These are phyloP conservation scores for Aphelocoma coerulescens DNA, from an alignment of 2,113 vertebrate genomes.

Conservation along the genomic window DNA sequence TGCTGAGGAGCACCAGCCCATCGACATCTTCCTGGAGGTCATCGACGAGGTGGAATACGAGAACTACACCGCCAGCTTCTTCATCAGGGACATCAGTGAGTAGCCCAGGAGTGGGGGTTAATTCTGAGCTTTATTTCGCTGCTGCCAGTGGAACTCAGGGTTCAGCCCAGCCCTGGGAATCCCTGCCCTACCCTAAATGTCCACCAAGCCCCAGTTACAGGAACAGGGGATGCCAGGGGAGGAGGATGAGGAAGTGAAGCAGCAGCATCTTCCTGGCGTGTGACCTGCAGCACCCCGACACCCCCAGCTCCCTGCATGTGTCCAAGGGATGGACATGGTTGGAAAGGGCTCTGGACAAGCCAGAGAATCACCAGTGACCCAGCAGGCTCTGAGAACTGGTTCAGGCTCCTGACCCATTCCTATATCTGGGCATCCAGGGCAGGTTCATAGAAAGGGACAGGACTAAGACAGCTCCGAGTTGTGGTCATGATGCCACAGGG, in stretches of 20 bases:
- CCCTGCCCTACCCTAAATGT: neutral
- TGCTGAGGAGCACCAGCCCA: conserved; percentile 67
- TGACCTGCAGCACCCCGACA: neutral
- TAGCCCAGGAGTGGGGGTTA: neutral
- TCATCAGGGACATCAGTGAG: conserved; percentile 77
- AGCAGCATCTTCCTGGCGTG: neutral
- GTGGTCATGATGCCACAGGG: neutral
- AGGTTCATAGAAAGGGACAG: neutral
- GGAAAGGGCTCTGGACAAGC: neutral
- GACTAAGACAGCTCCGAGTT: neutral
- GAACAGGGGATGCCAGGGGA: neutral
- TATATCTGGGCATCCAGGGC: neutral
- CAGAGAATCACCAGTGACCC: neutral
- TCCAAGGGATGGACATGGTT: neutral
- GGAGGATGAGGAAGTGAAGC: conserved; percentile 40
- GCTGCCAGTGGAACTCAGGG: neutral
- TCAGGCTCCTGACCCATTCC: neutral
- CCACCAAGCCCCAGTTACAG: neutral
- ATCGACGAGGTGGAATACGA: conserved; percentile 65
- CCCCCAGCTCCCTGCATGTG: neutral
- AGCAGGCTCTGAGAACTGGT: neutral
- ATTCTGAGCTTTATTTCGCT: neutral
- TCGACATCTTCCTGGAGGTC: conserved; percentile 50
- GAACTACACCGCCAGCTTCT: conserved; percentile 71
- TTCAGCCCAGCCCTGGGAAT: neutral